A percentile compares a stretch with the other conserved stretches of the same genome.
These are phyloP conservation scores for Phyllostomus discolor DNA, from an alignment of 2,113 vertebrate genomes.

Conservation along the genomic window DNA sequence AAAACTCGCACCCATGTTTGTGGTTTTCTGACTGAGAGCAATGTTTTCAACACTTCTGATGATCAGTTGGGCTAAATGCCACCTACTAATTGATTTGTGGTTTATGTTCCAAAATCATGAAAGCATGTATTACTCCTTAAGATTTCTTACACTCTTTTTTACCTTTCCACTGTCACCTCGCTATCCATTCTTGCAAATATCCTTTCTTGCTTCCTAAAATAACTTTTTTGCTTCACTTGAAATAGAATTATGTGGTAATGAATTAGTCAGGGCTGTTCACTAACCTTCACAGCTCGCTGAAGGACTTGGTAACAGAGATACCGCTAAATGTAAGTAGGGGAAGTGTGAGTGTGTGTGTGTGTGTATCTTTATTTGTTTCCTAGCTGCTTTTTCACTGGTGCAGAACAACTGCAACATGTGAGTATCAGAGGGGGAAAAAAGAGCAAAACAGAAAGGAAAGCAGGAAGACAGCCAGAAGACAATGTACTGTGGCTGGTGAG, in stretches of 20 bases:
- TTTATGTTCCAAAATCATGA: background rate
- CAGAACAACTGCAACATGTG: background rate
- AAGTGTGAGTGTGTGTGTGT: background rate
- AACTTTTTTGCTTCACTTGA: background rate
- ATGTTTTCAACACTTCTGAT: background rate
- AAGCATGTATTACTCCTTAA: background rate
- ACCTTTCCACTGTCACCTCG: background rate
- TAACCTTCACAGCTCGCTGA: background rate
- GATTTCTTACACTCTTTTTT: background rate
- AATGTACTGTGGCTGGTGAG: background rate
- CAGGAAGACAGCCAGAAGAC: background rate
- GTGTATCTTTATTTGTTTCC: background rate
- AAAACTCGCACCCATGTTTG: background rate
- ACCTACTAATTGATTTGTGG: background rate
- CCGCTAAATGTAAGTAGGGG: background rate
- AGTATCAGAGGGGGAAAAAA: background rate
- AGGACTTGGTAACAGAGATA: background rate
- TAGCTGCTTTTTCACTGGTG: background rate
- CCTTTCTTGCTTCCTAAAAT: background rate
- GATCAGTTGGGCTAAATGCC: background rate
- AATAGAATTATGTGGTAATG: background rate
- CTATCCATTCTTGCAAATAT: background rate
- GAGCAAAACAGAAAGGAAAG: background rate
- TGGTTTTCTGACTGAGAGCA: background rate
- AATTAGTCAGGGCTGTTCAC: background rate